Percentiles rank a stretch among this genome's conserved stretches.
phyloP scores from a whole-genome alignment of 2,113 vertebrate genomes.

The Edolisoma coerulescens region DNA sequence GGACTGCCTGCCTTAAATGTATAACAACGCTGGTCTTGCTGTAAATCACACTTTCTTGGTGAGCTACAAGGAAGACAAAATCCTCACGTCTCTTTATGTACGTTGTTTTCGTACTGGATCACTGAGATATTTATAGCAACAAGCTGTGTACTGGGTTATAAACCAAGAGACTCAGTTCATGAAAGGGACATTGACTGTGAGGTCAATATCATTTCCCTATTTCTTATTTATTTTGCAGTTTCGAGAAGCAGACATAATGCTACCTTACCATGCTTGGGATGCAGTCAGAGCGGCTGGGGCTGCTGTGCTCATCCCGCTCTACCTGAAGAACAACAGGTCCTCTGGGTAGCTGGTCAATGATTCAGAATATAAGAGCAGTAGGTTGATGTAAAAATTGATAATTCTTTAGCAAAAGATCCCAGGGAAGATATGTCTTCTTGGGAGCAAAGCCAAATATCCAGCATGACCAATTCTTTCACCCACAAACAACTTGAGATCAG shows the following conservation, averaged over 20 bases:
- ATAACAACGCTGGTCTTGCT: background rate
- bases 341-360: background rate
- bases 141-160: background rate
- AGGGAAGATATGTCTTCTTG: background rate
- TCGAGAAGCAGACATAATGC: background rate
- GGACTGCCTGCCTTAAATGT: slow-evolving; percentile 13
- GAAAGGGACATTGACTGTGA: slow-evolving; percentile 8
- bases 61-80: background rate
- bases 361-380: background rate
- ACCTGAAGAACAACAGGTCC: background rate
- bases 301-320: background rate
- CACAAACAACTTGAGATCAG: background rate
- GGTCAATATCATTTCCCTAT: background rate
- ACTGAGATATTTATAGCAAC: background rate
- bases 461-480: background rate
- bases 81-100: background rate
- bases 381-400: background rate
- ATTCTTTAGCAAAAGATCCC: background rate
- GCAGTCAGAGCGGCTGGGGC: background rate
- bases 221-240: background rate
- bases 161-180: slow-evolving; percentile 18
- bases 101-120: background rate
- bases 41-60: slow-evolving; percentile 26
- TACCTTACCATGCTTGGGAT: background rate
- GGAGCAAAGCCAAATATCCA: background rate